A percentile compares a stretch with the other conserved stretches of the same genome.
Conservation (phyloP, 2,888 invertebrate genomes). For the Drosophila nr. perissopoda region DNA sequence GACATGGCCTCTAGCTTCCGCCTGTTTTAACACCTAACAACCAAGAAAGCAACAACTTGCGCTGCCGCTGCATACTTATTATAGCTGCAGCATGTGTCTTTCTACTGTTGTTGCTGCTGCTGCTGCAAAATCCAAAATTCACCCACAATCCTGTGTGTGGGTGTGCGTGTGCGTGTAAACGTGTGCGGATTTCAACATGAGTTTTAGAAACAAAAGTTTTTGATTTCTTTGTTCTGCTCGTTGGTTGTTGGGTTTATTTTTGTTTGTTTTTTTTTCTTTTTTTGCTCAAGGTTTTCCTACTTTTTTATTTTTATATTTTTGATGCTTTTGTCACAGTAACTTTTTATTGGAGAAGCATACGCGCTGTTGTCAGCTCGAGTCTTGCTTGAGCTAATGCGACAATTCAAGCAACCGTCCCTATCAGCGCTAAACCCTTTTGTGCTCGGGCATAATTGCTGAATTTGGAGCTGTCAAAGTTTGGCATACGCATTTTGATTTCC, state of each 20-base stretch:
- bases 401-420: not conserved
- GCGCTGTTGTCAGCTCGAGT: conserved; percentile 30
- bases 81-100: conserved; percentile 76
- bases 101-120: conserved; percentile 26
- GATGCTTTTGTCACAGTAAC: conserved; percentile 50
- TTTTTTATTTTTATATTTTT: conserved; percentile 7
- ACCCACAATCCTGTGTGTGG: conserved; percentile 46
- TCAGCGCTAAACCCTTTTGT: conserved; percentile 9
- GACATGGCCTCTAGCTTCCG: conserved; percentile 75
- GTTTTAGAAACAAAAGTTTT: conserved; percentile 81
- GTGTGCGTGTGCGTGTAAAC: conserved; percentile 31
- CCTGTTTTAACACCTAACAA: conserved; percentile 79
- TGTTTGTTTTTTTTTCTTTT: conserved; percentile 15
- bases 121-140: conserved; percentile 63
- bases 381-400: not conserved
- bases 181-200: conserved; percentile 74
- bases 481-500: conserved; percentile 65
- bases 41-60: conserved; percentile 65
- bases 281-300: not conserved
- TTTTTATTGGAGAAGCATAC: conserved; percentile 54
- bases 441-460: conserved; percentile 61
- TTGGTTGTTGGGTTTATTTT: conserved; percentile 44
- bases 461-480: conserved; percentile 60
- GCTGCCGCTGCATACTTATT: conserved; percentile 68
- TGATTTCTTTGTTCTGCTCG: conserved; percentile 71